A percentile compares a stretch with the other conserved stretches of the same genome.
phyloP scores from a whole-genome alignment of 2,797 vertebrate genomes.

The Meriones psammophilus region DNA sequence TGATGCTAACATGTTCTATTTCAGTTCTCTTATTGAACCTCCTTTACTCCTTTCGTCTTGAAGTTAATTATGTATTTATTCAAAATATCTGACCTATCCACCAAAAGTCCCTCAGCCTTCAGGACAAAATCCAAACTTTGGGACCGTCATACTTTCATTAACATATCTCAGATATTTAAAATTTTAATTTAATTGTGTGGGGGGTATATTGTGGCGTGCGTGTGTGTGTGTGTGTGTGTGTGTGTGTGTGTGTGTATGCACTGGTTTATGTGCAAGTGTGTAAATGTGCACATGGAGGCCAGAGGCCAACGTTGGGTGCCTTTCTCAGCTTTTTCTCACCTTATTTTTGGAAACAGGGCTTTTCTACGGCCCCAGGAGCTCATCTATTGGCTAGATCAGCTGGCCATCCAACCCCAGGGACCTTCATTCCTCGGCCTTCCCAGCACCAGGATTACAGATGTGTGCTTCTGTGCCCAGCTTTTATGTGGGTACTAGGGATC shows the following conservation, averaged over 20 bases:
- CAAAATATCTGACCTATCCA: conserved; percentile 29
- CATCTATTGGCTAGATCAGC: neutral
- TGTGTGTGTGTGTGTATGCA: neutral
- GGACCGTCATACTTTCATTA: neutral
- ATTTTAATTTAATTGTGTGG: neutral
- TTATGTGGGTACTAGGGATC: neutral
- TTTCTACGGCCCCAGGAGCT: neutral
- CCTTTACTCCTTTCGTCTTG: conserved; percentile 19
- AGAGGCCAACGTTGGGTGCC: neutral
- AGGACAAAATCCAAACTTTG: conserved; percentile 21
- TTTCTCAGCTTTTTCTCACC: neutral
- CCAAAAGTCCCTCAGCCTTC: neutral
- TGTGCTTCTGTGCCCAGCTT: neutral
- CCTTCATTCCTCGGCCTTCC: neutral
- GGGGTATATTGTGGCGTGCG: too few species aligned
- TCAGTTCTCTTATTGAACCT: conserved; percentile 19
- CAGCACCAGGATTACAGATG: neutral
- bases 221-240: neutral
- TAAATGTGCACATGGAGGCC: neutral
- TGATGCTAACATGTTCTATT: neutral
- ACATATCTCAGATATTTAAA: neutral
- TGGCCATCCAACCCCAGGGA: neutral
- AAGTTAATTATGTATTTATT: neutral
- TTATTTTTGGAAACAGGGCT: neutral
- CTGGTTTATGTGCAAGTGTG: neutral